Evolutionary conservation across 2,797 vertebrate genomes (phyloP).

Genomic region (Phrynocephalus vlangalii): DNA sequence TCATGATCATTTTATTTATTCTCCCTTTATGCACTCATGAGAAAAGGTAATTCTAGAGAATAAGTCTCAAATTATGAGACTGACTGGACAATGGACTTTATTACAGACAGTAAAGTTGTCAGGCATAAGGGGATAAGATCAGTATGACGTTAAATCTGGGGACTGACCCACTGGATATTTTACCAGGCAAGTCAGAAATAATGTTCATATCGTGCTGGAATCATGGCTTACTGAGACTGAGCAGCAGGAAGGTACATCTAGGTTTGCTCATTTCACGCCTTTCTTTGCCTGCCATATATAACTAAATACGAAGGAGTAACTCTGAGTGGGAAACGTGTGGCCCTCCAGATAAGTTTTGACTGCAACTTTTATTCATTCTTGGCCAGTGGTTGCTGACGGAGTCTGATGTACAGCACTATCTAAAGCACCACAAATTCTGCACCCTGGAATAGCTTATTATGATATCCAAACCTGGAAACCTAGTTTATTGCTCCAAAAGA

Average conservation of each 20-base stretch:
- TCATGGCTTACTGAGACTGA: neutral
- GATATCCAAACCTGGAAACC: neutral
- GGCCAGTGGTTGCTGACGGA: neutral
- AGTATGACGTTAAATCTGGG: neutral
- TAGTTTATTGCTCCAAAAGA: neutral
- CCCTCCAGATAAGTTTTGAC: neutral
- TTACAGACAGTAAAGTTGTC: neutral
- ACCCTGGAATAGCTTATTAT: neutral
- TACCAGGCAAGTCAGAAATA: neutral
- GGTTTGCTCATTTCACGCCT: neutral
- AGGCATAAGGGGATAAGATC: neutral
- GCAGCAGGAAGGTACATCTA: neutral
- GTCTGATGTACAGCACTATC: neutral
- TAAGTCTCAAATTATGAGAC: neutral
- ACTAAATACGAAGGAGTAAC: neutral
- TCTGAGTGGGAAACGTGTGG: neutral
- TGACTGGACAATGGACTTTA: neutral
- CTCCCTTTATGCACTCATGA: neutral
- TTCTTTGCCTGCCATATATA: neutral
- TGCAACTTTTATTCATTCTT: no score
- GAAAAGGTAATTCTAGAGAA: neutral
- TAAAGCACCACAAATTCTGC: neutral
- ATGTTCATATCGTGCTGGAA: neutral
- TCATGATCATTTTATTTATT: slow-evolving; percentile 7
- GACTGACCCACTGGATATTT: no score